These are phyloP conservation scores for Neoaliturus tenellus DNA, from an alignment of 2,888 invertebrate genomes.

Conservation along the genomic window DNA sequence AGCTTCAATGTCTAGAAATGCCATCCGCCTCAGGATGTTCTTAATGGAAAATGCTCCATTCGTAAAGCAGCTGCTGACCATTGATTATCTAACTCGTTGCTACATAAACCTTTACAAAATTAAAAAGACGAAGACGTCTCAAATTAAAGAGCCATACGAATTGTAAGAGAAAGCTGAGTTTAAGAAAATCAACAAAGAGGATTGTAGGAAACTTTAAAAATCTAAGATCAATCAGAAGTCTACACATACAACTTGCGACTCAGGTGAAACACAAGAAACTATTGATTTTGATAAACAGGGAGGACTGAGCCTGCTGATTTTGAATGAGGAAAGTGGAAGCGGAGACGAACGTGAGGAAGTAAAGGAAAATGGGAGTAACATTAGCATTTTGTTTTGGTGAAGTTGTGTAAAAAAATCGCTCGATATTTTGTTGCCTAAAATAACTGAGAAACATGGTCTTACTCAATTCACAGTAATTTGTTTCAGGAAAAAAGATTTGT, in stretches of 20 bases:
- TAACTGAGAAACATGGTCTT: constrained; percentile 1
- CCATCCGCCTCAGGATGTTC: not conserved
- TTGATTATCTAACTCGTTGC: not conserved
- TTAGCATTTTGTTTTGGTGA: constrained; percentile 2
- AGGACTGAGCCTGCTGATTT: constrained; percentile 5
- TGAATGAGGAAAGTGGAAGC: constrained; percentile 1
- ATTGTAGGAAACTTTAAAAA: not conserved
- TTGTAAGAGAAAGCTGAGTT: no score
- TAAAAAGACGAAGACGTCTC: not conserved
- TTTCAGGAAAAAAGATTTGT: not conserved
- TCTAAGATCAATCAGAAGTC: no score
- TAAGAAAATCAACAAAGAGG: no score
- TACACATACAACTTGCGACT: not conserved
- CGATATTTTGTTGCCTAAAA: not conserved
- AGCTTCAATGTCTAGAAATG: not conserved
- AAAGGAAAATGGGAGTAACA: constrained; percentile 8
- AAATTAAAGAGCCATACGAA: no score
- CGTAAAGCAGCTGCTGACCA: not conserved
- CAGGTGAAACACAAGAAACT: not conserved
- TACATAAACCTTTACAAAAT: not conserved
- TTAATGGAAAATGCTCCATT: not conserved
- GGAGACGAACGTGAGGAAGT: not conserved
- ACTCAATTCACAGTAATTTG: not conserved
- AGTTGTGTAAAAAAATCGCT: constrained; percentile 1
- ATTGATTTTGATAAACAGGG: not conserved